These are phyloP conservation scores for Cataglyphis albicans DNA, from an alignment of 2,888 invertebrate genomes.

Conservation along the genomic window DNA sequence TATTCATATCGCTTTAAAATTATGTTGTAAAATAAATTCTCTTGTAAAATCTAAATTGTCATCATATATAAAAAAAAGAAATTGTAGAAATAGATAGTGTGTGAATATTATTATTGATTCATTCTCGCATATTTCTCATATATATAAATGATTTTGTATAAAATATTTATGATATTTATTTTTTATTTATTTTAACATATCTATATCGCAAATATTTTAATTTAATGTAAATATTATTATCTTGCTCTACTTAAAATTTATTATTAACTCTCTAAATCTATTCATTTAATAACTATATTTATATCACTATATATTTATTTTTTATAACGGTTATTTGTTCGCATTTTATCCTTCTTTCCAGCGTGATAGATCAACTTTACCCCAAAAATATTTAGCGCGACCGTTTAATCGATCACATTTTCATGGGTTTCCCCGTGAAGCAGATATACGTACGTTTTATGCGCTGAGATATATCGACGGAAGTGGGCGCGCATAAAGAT, in stretches of 20 bases:
- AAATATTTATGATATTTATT: background rate
- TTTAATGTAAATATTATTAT: background rate
- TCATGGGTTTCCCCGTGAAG: background rate
- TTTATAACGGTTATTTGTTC: background rate
- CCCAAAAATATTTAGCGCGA: background rate
- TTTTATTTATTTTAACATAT: background rate
- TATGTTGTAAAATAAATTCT: too few species aligned
- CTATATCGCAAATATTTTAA: background rate
- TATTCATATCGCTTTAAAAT: too few species aligned
- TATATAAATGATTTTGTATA: background rate
- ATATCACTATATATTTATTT: background rate
- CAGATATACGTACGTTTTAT: background rate
- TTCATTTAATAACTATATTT: background rate
- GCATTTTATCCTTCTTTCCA: background rate
- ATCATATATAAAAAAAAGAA: too few species aligned
- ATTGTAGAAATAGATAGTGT: background rate
- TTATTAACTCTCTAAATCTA: background rate
- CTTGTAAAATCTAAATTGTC: too few species aligned
- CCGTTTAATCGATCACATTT: background rate
- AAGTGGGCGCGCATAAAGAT: slow-evolving; percentile 16
- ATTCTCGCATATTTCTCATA: background rate
- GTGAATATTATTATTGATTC: background rate
- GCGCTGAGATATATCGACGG: background rate
- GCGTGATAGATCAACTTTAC: background rate
- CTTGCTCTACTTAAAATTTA: background rate